Percentiles rank a stretch among this genome's conserved stretches.
phyloP scores from a whole-genome alignment of 2,888 invertebrate genomes.

The Allygus modestus region DNA sequence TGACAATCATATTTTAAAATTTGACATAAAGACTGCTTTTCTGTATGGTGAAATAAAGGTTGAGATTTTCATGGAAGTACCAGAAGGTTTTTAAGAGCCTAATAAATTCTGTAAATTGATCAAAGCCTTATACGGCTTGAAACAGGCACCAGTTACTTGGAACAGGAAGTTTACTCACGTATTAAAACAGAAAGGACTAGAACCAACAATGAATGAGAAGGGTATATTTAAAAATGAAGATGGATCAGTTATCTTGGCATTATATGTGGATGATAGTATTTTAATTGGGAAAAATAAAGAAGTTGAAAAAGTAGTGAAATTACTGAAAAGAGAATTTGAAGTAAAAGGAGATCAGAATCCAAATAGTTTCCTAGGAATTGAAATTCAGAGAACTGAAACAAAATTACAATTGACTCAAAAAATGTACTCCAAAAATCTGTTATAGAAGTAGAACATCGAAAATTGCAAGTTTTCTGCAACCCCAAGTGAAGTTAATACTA shows the following conservation, averaged over 20 bases:
- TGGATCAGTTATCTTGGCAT: slow-evolving; percentile 63
- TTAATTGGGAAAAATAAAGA: slow-evolving; percentile 61
- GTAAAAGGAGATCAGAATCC: slow-evolving; percentile 64
- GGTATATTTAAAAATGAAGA: slow-evolving; percentile 65
- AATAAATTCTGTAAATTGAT: slow-evolving; percentile 62
- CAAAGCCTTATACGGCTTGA: slow-evolving; percentile 66
- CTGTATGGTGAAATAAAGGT: slow-evolving; percentile 67
- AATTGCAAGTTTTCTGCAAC: slow-evolving; percentile 62
- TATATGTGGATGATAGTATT: slow-evolving; percentile 69
- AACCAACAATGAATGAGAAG: slow-evolving; percentile 49
- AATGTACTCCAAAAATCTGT: slow-evolving; percentile 64
- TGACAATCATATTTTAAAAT: slow-evolving; percentile 52
- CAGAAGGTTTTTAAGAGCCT: slow-evolving; percentile 63
- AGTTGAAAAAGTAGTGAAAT: slow-evolving; percentile 65
- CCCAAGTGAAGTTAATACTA: slow-evolving; percentile 56
- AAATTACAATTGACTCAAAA: slow-evolving; percentile 60
- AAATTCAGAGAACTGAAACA: slow-evolving; percentile 62
- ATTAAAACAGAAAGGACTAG: slow-evolving; percentile 61
- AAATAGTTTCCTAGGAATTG: slow-evolving; percentile 66
- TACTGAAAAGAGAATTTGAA: slow-evolving; percentile 67
- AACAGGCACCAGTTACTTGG: slow-evolving; percentile 64
- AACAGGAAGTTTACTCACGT: slow-evolving; percentile 62
- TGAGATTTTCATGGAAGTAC: slow-evolving; percentile 65
- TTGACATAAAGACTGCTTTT: slow-evolving; percentile 68
- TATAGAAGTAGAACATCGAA: slow-evolving; percentile 65